These are phyloP conservation scores for Gasterosteus aculeatus DNA, from an alignment of 2,113 vertebrate genomes.

Conservation along the genomic window DNA sequence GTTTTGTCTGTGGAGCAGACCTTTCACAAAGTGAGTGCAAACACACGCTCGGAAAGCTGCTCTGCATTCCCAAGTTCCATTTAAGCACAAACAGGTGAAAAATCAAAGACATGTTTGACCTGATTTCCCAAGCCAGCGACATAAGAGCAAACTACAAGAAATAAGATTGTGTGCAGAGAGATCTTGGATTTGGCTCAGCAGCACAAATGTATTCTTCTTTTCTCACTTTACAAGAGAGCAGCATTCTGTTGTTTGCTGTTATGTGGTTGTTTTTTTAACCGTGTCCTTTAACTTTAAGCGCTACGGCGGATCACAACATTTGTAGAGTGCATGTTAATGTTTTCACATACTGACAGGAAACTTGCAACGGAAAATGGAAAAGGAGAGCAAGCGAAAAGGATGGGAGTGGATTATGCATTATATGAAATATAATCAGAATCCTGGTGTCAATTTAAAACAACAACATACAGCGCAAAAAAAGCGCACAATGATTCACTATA, in stretches of 20 bases:
- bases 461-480: background rate
- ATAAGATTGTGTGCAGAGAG: slow-evolving; percentile 38
- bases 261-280: slow-evolving; percentile 16
- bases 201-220: slow-evolving; percentile 14
- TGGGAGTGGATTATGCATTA: background rate
- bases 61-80: slow-evolving; percentile 60
- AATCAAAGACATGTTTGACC: slow-evolving; percentile 61
- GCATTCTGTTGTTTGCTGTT: slow-evolving; percentile 39
- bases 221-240: slow-evolving; percentile 12
- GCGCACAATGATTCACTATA: background rate
- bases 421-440: background rate
- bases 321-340: too few relatives aligned
- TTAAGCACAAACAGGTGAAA: slow-evolving; percentile 65
- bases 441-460: background rate
- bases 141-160: slow-evolving; percentile 52
- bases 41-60: slow-evolving; percentile 41
- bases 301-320: background rate
- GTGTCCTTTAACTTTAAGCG: slow-evolving; percentile 30
- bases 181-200: slow-evolving; percentile 34
- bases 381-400: background rate
- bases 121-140: slow-evolving; percentile 64
- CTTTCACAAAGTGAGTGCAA: slow-evolving; percentile 31
- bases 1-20: slow-evolving; percentile 28
- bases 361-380: background rate
- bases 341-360: slow-evolving; percentile 17